Conservation (phyloP, 2,888 invertebrate genomes). For the Campaea margaritaria region DNA sequence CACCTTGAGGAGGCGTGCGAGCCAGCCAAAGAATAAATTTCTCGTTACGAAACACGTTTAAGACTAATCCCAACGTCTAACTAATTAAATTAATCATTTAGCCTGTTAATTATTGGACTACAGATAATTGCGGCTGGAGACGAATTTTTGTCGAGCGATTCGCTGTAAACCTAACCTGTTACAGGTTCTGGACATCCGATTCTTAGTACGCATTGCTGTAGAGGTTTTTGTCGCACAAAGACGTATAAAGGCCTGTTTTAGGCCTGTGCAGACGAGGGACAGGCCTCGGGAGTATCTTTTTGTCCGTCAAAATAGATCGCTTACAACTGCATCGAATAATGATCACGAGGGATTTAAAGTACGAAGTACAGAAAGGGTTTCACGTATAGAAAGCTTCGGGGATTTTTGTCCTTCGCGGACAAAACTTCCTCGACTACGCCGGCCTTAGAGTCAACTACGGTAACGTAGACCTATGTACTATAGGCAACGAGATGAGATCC, state of each 20-base stretch:
- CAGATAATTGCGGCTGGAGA: not conserved
- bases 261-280: too few species aligned
- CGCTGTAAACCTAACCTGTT: not conserved
- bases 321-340: too few species aligned
- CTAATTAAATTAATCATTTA: constrained; percentile 12
- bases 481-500: constrained; percentile 15
- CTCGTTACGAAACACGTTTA: constrained; percentile 11
- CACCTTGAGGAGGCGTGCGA: constrained; percentile 50
- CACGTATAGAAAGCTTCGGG: too few species aligned
- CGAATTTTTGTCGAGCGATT: not conserved
- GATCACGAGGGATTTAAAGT: too few species aligned
- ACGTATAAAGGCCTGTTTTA: constrained; percentile 15
- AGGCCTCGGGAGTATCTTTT: too few species aligned
- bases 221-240: not conserved
- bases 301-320: too few species aligned
- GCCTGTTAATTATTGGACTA: constrained; percentile 1
- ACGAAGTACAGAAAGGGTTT: too few species aligned
- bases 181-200: too few species aligned
- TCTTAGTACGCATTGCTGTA: not conserved
- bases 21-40: constrained; percentile 42
- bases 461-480: constrained; percentile 3
- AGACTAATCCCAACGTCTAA: constrained; percentile 10
- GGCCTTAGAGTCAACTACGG: too few species aligned
- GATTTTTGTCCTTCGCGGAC: too few species aligned
- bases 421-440: too few species aligned